Evolutionary conservation across 64 coral and sea anemone species (phyloP), one percentile per base, ranked within the genome.

Genomic region (Montipora capricornis): DNA sequence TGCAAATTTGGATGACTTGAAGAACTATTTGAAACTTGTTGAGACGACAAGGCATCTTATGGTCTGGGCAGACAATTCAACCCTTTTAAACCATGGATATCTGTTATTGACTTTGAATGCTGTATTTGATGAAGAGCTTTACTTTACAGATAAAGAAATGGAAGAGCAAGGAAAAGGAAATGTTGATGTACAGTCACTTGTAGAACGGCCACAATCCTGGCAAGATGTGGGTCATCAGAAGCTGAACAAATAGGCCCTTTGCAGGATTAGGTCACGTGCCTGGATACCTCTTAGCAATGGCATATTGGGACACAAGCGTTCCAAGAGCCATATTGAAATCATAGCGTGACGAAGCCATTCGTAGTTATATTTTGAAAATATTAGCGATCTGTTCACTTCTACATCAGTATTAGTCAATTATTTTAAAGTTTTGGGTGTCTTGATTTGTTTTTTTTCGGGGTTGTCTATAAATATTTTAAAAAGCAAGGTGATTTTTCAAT

Each of bases 191-290:
- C 76, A 89, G 64, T 67, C 57, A 11, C 57, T 94, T 55, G 86
- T 89, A 82, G 86, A 94, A n/a, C 58, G 69, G 64, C 92, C 77
- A 6, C 92, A 94, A 94, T 94, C 76, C 76, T 84, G 45, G 87
- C 77, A 84, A 62, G 87, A 83, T 94, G 93, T 94, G 93, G 93
- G 10, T 94, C 93, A 89, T 89, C 93, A n/a, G 93, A 94, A 75
- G 87, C 67, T 62, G 79, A 84, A 67, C 68, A 90, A 59, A 84
- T 84, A 59, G 81, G 16, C 81, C 81, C 48, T 57, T 67, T 66
- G 81, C 48, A 84, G 81, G 81, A 84, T 64, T 84, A 53, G 58
- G 53, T 64, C 48, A 84, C 81, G 7, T 84, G 81, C 52, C 19
- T 57, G 52, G 52, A 7, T 57, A 57, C 52, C 26, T 26, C 26